These are phyloP conservation scores for Unio pictorum DNA, from an alignment of 2,888 invertebrate species.

Conservation along the genomic window DNA sequence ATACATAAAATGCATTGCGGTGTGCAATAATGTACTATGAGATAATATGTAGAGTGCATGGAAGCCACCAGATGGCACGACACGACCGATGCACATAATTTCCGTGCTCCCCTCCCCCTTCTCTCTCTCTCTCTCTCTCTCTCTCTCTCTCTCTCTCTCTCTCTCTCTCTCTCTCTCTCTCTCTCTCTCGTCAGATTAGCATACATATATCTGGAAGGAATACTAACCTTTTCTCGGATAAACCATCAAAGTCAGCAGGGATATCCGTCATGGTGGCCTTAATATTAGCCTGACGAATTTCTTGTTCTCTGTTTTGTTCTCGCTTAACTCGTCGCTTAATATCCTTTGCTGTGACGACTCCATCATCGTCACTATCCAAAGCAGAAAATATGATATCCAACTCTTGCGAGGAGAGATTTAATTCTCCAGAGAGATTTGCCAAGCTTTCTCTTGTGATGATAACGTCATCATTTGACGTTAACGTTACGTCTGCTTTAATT, in stretches of 20 bases:
- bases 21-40: too few species aligned
- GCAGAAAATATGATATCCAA: conserved; percentile 54
- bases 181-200: too few species aligned
- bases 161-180: too few species aligned
- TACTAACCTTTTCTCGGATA: conserved; percentile 6
- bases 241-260: not conserved
- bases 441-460: conserved; percentile 39
- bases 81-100: too few species aligned
- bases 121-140: too few species aligned
- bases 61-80: too few species aligned
- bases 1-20: too few species aligned
- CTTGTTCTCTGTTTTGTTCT: not conserved
- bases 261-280: conserved; percentile 1
- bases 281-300: too few species aligned
- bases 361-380: conserved; percentile 57
- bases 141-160: too few species aligned
- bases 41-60: too few species aligned
- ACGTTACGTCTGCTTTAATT: conserved; percentile 16
- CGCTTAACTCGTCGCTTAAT: conserved; percentile 3
- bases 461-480: conserved; percentile 14
- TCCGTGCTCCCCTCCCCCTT: too few species aligned
- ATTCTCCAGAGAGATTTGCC: conserved; percentile 32
- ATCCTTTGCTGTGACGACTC: conserved; percentile 48
- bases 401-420: conserved; percentile 49
- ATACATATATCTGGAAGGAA: not conserved